phyloP scores from a whole-genome alignment of 2,888 invertebrate genomes.

The Nebria brevicollis region DNA sequence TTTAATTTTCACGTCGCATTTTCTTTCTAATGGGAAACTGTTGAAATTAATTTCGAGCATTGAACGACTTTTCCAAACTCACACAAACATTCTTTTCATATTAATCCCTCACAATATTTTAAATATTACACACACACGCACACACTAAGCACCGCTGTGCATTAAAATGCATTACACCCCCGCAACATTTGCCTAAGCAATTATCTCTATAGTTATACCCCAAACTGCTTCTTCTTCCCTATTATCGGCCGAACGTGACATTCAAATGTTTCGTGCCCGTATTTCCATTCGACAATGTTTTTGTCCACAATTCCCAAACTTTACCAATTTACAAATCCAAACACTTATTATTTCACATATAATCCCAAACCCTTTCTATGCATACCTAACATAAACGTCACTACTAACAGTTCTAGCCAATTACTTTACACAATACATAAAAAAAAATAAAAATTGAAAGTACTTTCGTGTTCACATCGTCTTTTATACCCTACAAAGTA shows the following conservation, averaged over 20 bases:
- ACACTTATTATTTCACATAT: too few species aligned
- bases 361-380: too few species aligned
- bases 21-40: not conserved
- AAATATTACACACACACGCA: too few species aligned
- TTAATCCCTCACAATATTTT: not conserved
- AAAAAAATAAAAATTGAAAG: not conserved
- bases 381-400: too few species aligned
- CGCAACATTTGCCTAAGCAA: not conserved
- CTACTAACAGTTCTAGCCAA: too few species aligned
- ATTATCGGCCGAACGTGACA: not conserved
- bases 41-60: not conserved
- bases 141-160: too few species aligned
- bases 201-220: not conserved
- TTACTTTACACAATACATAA: too few species aligned
- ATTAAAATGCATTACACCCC: not conserved
- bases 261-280: not conserved
- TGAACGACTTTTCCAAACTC: not conserved
- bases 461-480: not conserved
- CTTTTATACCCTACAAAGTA: not conserved
- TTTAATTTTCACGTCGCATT: not conserved
- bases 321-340: not conserved
- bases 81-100: not conserved
- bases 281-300: not conserved
- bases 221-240: not conserved
- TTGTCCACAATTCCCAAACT: not conserved